Percentiles rank a stretch among this genome's conserved stretches.
Conservation (phyloP, 2,797 vertebrate species). For the Mormyrops attenuatus region DNA sequence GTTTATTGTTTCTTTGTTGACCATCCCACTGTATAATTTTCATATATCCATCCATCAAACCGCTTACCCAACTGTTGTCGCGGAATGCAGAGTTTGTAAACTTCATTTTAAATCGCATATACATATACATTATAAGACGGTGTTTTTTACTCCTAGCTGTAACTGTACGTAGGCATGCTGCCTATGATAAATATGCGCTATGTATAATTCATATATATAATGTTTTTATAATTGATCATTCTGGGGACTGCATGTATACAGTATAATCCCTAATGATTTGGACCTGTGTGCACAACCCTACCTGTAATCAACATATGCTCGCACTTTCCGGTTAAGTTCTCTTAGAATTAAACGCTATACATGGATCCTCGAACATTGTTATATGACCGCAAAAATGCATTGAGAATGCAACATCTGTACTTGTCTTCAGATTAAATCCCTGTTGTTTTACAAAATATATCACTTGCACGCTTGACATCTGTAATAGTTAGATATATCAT, state of each 20-base stretch:
- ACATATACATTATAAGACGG: background rate
- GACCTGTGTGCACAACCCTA: conserved; percentile 39
- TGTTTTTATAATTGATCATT: background rate
- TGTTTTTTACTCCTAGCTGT: background rate
- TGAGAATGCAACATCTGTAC: conserved; percentile 49
- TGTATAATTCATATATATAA: background rate
- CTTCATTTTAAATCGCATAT: background rate
- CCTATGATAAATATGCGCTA: background rate
- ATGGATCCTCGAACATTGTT: conserved; percentile 56
- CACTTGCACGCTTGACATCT: conserved; percentile 45
- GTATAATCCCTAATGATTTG: background rate
- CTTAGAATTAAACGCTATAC: conserved; percentile 45
- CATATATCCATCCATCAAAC: background rate
- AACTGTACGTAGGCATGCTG: background rate
- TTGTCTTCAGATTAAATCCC: conserved; percentile 49
- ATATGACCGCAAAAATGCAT: conserved; percentile 49
- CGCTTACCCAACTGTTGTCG: conserved; percentile 38
- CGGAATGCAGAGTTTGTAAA: conserved; percentile 6
- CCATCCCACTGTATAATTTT: conserved; percentile 38
- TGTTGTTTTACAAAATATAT: conserved; percentile 53
- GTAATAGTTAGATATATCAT: conserved; percentile 39
- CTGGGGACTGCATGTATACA: conserved; percentile 12
- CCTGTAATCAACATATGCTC: conserved; percentile 58
- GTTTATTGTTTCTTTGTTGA: conserved; percentile 38
- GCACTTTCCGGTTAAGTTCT: conserved; percentile 33